Percentiles rank a stretch among this genome's conserved stretches.
These are phyloP conservation scores for Torymus tubicola DNA, from an alignment of 2,888 invertebrate species.

Conservation along the genomic window DNA sequence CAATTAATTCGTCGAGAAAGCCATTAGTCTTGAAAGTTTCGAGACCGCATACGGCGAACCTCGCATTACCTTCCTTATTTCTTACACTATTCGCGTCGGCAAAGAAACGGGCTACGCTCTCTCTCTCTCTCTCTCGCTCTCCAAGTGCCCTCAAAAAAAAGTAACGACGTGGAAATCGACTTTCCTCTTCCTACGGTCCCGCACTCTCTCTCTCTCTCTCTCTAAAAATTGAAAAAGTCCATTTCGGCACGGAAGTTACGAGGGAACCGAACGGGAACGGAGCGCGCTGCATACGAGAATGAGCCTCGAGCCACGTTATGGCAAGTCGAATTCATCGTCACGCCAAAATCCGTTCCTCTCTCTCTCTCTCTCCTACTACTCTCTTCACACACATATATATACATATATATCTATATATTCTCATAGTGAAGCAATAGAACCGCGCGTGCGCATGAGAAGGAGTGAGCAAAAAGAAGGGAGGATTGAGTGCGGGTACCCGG, in stretches of 20 bases:
- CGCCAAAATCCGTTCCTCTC: slow-evolving; percentile 17
- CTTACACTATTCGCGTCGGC: no score
- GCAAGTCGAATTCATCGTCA: slow-evolving; percentile 45
- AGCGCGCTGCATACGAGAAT: not conserved
- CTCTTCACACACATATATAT: no score
- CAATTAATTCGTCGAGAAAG: slow-evolving; percentile 47
- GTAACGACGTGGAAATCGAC: not conserved
- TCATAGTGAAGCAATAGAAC: no score
- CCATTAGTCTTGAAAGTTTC: slow-evolving; percentile 45
- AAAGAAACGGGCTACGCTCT: slow-evolving; percentile 4
- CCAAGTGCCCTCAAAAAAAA: not conserved
- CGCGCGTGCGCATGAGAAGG: slow-evolving; percentile 5
- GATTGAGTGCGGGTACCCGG: slow-evolving; percentile 17
- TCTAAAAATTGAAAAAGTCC: slow-evolving; percentile 47
- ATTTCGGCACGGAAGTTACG: slow-evolving; percentile 30
- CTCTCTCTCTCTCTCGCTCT: not conserved
- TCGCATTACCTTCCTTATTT: slow-evolving; percentile 1
- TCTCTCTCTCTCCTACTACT: no score
- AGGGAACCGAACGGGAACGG: not conserved
- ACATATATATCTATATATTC: no score
- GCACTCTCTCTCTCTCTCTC: not conserved
- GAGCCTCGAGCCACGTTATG: slow-evolving; percentile 6
- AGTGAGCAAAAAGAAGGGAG: slow-evolving; percentile 5
- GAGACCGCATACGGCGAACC: slow-evolving; percentile 1
- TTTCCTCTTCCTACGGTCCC: not conserved